Conservation (phyloP, 2,797 vertebrate species). For the Fringilla coelebs region DNA sequence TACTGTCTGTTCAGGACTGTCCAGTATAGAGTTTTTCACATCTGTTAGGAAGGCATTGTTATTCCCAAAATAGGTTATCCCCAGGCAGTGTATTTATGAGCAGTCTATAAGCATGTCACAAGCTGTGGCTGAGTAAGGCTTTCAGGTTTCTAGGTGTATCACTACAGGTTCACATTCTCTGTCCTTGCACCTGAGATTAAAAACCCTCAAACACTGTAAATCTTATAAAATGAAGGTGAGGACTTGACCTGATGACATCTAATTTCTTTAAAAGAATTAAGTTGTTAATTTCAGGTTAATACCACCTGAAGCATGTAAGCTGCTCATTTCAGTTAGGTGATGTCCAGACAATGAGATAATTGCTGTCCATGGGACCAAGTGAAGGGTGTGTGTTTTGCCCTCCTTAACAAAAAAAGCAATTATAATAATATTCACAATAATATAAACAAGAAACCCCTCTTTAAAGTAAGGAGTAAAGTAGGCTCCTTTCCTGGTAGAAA, state of each 20-base stretch:
- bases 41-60: background rate
- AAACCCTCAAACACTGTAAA: background rate
- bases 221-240: background rate
- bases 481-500: background rate
- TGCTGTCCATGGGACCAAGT: background rate
- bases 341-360: background rate
- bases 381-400: background rate
- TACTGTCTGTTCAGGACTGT: background rate
- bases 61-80: background rate
- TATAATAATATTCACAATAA: background rate
- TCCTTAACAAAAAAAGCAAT: background rate
- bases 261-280: background rate
- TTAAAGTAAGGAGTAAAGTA: background rate
- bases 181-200: background rate
- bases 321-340: background rate
- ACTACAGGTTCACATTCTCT: background rate
- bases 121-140: background rate
- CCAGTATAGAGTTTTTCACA: background rate
- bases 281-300: background rate
- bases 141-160: background rate
- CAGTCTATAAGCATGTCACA: background rate
- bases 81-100: background rate
- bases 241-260: background rate
- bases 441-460: background rate
- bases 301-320: background rate